Evolutionary conservation across 2,113 vertebrate genomes (phyloP), one percentile per base, ranked within the genome.

Genomic region (Oncorhynchus kisutch): DNA sequence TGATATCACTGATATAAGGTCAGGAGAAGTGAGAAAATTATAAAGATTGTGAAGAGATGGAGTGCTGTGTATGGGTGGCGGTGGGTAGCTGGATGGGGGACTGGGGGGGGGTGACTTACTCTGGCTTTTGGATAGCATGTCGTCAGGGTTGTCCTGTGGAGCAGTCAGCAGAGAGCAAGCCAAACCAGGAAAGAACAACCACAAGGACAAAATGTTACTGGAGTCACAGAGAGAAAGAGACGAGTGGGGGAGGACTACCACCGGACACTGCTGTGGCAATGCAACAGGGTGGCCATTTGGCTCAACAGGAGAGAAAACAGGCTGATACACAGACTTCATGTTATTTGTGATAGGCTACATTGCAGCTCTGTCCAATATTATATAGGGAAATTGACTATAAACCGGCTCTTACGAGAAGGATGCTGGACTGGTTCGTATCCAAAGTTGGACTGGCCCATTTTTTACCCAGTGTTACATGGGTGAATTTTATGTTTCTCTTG

Each of bases 101-200:
- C 14, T 66, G 71, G 67, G 71, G 74, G 66, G 66, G 12, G 81
- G 88, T 0, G 84, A 99, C 98, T 99, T 97, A 99, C 98, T 98
- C 96, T 96, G 96, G 93, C 94, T 94, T 96, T 95, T 99, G 93
- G 95, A 94, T 87, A 96, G 92, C 91, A 95, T 90, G 95, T 98
- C 97, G 84, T 98, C 98, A 93, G 93, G 95, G 95, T 94, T 95
- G 94, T 99, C 97, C 98, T 99, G 96, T 91, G 89, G 93, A 91
- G 94, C 90, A 91, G 95, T 95, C 92, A 90, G 94, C 94, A 92
- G 92, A 95, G 93, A 94, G 95, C 93, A 95, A 94, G 94, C 76
- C 81, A 81, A 73, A 75, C 67, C 65, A 87, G 70, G 86, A 79
- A 72, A 85, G 94, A 93, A 97, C 94, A 98, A 96, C 95, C 96